Evolutionary conservation across 2,797 vertebrate species (phyloP).

Genomic region (Ceryle rudis): DNA sequence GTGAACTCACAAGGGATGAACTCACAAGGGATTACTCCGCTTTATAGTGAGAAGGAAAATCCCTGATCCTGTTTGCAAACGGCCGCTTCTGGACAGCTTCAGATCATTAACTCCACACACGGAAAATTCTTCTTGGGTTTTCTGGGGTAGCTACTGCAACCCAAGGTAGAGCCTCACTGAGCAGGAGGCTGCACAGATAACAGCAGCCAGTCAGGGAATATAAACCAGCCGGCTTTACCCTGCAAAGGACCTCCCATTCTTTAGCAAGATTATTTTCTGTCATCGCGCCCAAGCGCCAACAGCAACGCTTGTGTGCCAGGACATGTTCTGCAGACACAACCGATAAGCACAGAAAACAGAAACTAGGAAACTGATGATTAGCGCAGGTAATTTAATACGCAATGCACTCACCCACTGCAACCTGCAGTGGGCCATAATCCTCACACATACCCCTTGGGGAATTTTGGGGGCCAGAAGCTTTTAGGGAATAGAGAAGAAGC

Average conservation of each 20-base stretch:
- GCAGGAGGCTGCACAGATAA: not conserved
- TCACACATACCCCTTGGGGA: accelerated
- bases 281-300: not conserved
- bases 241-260: not conserved
- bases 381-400: accelerated
- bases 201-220: not conserved
- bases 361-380: not conserved
- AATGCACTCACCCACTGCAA: too few relatives aligned
- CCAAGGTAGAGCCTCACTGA: not conserved
- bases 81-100: not conserved
- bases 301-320: not conserved
- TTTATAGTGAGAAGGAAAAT: not conserved
- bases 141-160: not conserved
- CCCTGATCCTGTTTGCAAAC: not conserved
- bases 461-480: accelerated
- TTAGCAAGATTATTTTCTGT: not conserved
- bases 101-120: not conserved
- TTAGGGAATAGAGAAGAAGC: not conserved
- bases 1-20: not conserved
- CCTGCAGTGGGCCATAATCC: accelerated
- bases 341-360: not conserved
- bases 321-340: not conserved
- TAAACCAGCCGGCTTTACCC: not conserved
- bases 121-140: not conserved
- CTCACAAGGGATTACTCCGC: not conserved